Evolutionary conservation across 1,140 invertebrate species (phyloP), one percentile per base, ranked within the genome.

Genomic region (Phymorhynchus buccinoides): DNA sequence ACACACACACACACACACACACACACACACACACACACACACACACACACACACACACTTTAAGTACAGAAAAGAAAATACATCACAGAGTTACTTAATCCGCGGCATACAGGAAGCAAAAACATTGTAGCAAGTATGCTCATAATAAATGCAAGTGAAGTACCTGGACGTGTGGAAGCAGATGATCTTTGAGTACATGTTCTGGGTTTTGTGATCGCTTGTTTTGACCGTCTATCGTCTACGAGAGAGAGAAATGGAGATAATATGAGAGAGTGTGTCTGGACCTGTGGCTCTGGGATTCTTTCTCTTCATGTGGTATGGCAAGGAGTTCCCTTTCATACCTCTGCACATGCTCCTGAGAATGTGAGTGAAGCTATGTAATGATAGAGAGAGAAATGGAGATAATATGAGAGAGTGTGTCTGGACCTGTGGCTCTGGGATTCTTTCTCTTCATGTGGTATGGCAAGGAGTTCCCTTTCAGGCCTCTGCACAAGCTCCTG

Each of bases 391-490:
- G 4, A n/a, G n/a, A n/a, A n/a, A n/a, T n/a, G n/a, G n/a, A n/a
- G n/a, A n/a, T n/a, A n/a, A n/a, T n/a, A n/a, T n/a, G n/a, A n/a
- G n/a, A n/a, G n/a, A n/a, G n/a, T n/a, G n/a, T n/a, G n/a, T n/a
- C n/a, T n/a, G n/a, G n/a, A n/a, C n/a, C n/a, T n/a, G n/a, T n/a
- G n/a, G n/a, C n/a, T n/a, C n/a, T n/a, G n/a, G n/a, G n/a, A n/a
- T n/a, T 98, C 0, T 99, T 99, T 91, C 95, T 98, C 48, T 99
- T 99, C 92, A 94, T 99, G 7, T 99, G 98, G 98, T 97, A 97
- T 94, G 98, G 98, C 42, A 98, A 97, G 71, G 97, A 99, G 90
- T 97, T 99, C 90, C 98, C 98, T 91, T 93, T 98, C 27, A 95
- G 97, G 88, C 97, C 97, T 0, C 90, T 94, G 30, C 95, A 95